Evolutionary conservation across 2,888 invertebrate genomes (phyloP).

Genomic region (Melanotus villosus): DNA sequence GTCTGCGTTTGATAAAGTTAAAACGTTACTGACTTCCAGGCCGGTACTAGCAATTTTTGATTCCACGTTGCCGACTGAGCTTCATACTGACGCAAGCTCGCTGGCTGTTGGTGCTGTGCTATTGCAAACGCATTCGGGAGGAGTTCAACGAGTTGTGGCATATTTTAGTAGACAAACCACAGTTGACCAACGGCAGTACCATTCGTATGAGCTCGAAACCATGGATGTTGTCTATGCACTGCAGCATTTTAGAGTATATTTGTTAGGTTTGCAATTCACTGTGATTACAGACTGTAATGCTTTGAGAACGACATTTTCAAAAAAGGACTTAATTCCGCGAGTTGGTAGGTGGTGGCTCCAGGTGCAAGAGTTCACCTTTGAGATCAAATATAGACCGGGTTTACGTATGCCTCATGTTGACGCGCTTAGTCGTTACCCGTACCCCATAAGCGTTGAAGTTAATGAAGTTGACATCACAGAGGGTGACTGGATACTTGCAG

Average conservation of each 20-base stretch:
- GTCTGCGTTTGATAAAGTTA: neutral
- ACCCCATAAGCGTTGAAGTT: too few species aligned
- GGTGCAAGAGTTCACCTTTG: constrained; percentile 35
- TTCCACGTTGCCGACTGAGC: constrained; percentile 36
- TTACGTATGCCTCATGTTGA: too few species aligned
- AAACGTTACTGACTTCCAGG: constrained; percentile 20
- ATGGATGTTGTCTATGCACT: constrained; percentile 30
- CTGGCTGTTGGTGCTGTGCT: constrained; percentile 1
- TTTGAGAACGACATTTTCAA: too few species aligned
- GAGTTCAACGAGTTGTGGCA: constrained; percentile 36
- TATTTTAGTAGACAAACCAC: constrained; percentile 50
- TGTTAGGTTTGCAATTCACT: constrained; percentile 43
- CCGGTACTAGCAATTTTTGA: constrained; percentile 46
- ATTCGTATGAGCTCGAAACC: constrained; percentile 51
- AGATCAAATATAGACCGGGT: constrained; percentile 28
- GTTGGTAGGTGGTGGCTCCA: constrained; percentile 37
- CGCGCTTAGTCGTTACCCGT: too few species aligned
- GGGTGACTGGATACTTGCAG: too few species aligned
- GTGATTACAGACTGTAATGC: constrained; percentile 53
- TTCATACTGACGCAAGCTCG: constrained; percentile 49
- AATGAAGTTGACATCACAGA: too few species aligned
- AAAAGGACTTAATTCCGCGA: constrained; percentile 34
- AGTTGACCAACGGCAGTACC: constrained; percentile 36
- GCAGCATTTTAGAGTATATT: too few species aligned
- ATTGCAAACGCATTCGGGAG: constrained; percentile 4